Base-by-base conservation (phyloP, 2,113 vertebrate species). In the Entelurus aequoreus region DNA sequence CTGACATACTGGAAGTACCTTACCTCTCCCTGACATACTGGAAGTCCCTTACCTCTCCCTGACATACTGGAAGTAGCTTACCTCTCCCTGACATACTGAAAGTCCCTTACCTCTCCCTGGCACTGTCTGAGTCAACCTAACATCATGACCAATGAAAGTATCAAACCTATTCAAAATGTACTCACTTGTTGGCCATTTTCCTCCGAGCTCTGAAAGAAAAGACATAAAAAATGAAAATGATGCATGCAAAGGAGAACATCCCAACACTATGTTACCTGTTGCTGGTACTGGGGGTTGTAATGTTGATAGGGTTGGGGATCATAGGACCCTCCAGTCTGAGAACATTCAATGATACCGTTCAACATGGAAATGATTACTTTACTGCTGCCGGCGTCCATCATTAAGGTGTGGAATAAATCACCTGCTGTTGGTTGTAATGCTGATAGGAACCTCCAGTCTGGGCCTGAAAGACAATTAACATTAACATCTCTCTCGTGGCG, bases 291-390 rank as follows among this genome's bases (percentile, higher is more conserved):
- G 42, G 78, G 69, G 19, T 80, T 81, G 66, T 63, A 60, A 75
- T 82, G 86, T 79, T 86, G 78, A 69, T 76, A 64, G 4, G 82
- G 84, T 63, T 81, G 72, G 16, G 79, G 80, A 81, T 59, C 35
- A 58, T 80, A 80, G 44, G 72, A 19, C 63, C 72, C 82, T 62
- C 74, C 76, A 50, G 76, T 84, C 83, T 87, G 75, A 44, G n/a
- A 38, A n/a, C 50, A 6, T 75, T 72, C 82, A 79, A 85, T 81
- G 72, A 85, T 14, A 77, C 7, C 6, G 13, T 61, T 16, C 37
- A 13, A 56, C 9, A 52, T 42, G 48, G n/a, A 77, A 21, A 73
- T 72, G 71, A 74, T 60, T 40, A 74, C 37, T 46, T 46, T 4
- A 11, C 5, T 46, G 42, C 42, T 46, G 42, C 5, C 11, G 6